Conservation (phyloP, 1,140 invertebrate genomes). For the Pygmarrhopalites habei region DNA sequence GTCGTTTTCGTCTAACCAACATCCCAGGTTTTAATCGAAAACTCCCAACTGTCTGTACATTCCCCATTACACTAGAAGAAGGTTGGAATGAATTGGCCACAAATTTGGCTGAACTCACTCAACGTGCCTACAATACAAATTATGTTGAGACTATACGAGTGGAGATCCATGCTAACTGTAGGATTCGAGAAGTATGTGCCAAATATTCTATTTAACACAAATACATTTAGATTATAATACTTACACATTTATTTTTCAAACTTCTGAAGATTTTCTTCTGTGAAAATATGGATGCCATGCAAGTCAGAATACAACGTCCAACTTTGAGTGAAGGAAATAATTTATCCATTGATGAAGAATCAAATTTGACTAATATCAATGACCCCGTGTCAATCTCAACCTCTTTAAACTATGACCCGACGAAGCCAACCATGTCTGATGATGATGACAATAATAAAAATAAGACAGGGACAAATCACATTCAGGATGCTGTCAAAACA, state of each 20-base stretch:
- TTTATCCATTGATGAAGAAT: too few relatives aligned
- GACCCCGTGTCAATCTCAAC: too few relatives aligned
- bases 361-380: too few relatives aligned
- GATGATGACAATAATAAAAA: too few relatives aligned
- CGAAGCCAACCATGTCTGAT: too few relatives aligned
- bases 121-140: conserved; percentile 57
- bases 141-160: conserved; percentile 58
- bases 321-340: too few relatives aligned
- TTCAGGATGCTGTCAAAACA: too few relatives aligned
- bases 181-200: conserved; percentile 45
- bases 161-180: conserved; percentile 58
- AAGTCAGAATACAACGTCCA: neutral
- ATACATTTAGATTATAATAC: too few relatives aligned
- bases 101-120: conserved; percentile 57
- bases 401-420: too few relatives aligned
- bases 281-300: neutral
- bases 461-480: too few relatives aligned
- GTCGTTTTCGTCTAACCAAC: conserved; percentile 20
- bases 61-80: conserved; percentile 59
- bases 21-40: conserved; percentile 47
- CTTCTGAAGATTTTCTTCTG: neutral
- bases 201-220: too few relatives aligned
- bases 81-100: conserved; percentile 52
- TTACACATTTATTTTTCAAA: neutral
- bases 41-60: conserved; percentile 56